These are phyloP conservation scores for Drosophila atripex DNA, from an alignment of 2,888 invertebrate genomes.

Conservation along the genomic window DNA sequence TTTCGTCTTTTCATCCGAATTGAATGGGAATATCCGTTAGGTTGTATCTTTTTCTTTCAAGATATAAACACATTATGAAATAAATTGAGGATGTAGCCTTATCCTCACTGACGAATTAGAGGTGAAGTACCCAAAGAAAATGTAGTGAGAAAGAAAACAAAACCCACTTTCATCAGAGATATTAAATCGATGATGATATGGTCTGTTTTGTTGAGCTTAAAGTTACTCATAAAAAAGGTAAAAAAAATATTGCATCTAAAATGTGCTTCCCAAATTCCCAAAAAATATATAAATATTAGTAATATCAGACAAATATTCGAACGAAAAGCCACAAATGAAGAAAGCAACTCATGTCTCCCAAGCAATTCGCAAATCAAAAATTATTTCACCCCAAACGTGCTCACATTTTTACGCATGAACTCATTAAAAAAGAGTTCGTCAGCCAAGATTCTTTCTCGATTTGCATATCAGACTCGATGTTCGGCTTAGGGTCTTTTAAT, in stretches of 20 bases:
- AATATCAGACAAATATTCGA: neutral
- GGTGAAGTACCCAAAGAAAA: neutral
- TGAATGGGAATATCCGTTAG: constrained; percentile 54
- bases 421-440: constrained; percentile 51
- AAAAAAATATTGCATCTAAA: neutral
- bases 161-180: neutral
- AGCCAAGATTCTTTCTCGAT: constrained; percentile 32
- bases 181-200: neutral
- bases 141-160: neutral
- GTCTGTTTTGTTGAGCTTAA: neutral
- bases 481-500: constrained; percentile 26
- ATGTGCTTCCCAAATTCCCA: constrained; percentile 14
- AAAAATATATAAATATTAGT: neutral
- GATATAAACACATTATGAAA: constrained; percentile 3
- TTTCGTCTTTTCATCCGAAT: constrained; percentile 47
- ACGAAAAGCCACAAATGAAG: neutral
- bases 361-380: constrained; percentile 24
- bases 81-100: constrained; percentile 1
- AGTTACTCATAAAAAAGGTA: neutral
- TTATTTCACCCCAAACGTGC: constrained; percentile 17
- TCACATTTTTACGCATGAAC: constrained; percentile 43
- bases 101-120: neutral
- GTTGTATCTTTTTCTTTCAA: constrained; percentile 5
- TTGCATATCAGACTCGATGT: constrained; percentile 42
- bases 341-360: constrained; percentile 13